A percentile compares a stretch with the other conserved stretches of the same genome.
Conservation (phyloP, 2,797 vertebrate species). For the Babyrousa celebensis region DNA sequence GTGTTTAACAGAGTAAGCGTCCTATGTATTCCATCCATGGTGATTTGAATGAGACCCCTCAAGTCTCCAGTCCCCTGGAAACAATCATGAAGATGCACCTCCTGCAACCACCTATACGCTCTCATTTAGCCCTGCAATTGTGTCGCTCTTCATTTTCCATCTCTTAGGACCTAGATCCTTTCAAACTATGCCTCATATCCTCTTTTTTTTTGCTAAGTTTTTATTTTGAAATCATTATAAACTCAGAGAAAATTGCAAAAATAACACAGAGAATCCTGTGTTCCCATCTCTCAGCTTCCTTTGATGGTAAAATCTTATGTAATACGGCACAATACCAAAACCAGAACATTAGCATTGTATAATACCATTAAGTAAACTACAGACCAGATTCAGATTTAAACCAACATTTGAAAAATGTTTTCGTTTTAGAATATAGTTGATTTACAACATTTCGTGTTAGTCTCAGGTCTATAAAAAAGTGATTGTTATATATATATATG, state of each 20-base stretch:
- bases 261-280: neutral
- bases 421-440: neutral
- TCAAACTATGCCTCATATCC: neutral
- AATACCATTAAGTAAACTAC: neutral
- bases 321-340: neutral
- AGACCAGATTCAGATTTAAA: neutral
- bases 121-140: neutral
- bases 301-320: neutral
- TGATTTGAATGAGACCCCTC: neutral
- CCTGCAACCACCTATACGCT: neutral
- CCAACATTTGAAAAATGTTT: neutral
- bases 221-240: conserved; percentile 55
- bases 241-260: neutral
- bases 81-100: neutral
- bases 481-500: neutral
- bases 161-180: neutral
- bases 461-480: neutral
- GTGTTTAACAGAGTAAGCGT: neutral
- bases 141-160: neutral
- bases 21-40: neutral
- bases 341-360: neutral
- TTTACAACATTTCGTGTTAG: neutral
- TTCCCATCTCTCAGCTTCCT: neutral
- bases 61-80: neutral
- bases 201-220: neutral